phyloP scores from a whole-genome alignment of 35 echinoderm and acorn worm species.

The Nesometra sesokonis region DNA sequence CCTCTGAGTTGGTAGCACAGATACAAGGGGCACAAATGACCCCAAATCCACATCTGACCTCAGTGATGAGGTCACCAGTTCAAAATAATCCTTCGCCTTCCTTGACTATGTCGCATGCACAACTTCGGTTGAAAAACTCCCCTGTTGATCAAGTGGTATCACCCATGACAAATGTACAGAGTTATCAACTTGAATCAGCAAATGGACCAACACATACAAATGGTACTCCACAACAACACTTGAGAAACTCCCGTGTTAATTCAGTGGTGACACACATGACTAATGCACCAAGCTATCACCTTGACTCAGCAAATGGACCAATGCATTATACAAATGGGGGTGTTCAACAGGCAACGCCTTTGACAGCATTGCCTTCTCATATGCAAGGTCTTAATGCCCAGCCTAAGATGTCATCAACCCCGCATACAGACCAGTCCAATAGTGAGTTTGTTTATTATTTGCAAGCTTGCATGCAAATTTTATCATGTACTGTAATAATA shows the following conservation, averaged over 20 bases:
- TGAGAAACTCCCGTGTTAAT: background rate
- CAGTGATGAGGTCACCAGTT: background rate
- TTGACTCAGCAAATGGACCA: slow-evolving; percentile 2
- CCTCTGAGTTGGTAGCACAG: background rate
- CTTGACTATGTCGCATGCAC: no score
- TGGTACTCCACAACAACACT: background rate
- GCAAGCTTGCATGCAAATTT: background rate
- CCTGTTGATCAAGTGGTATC: background rate
- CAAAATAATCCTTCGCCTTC: background rate
- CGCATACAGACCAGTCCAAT: slow-evolving; percentile 20
- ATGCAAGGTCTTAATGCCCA: slow-evolving; percentile 33
- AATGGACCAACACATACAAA: background rate
- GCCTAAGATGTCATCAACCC: slow-evolving; percentile 54
- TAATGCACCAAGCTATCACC: background rate
- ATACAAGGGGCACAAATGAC: background rate
- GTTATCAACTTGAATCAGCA: background rate
- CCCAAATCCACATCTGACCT: background rate
- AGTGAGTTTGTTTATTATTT: background rate
- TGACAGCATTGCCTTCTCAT: slow-evolving; percentile 30
- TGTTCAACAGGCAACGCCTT: background rate
- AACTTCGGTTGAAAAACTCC: background rate
- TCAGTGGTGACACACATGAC: background rate
- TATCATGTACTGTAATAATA: no score
- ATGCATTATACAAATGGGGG: background rate
- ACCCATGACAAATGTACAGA: background rate